Evolutionary conservation across 1,140 invertebrate species (phyloP), one percentile per base, ranked within the genome.

Genomic region (Nasonia longicornis): DNA sequence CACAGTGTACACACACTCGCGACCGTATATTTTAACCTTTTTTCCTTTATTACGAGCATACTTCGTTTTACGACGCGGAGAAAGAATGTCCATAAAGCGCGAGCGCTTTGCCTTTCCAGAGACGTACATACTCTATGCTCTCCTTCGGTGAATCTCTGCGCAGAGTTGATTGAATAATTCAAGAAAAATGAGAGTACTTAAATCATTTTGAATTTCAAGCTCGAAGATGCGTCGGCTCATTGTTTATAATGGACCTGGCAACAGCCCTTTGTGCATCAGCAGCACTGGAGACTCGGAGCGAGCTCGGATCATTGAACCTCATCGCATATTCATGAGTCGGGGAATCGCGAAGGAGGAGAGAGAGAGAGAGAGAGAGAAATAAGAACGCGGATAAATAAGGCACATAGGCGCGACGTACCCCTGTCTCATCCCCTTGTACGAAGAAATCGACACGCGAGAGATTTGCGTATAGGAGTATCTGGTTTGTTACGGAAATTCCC

Each of bases 251-350:
- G 52, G 35, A 38, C 58, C 29, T 52, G 14, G 48, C 48, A 20
- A 58, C 26, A 22, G 66, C 67, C 73, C n/a, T 71, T 75, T 67
- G 64, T 74, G 31, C 71, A 75, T 64, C 64, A 22, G 14, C 77
- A 81, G 79, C 75, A 58, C 1, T 4, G 14, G 45, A 26, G 26
- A 48, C 45, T 48, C 45, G 38, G 82, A 82, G 83, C 66, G 14
- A 67, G 78, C 76, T 73, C 77, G 82, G 76, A 71, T 63, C 81
- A 63, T 82, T 84, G 79, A 85, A 85, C 79, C 82, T 85, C 82
- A 84, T 86, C 77, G 81, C 80, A 83, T 86, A 86, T 86, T 85
- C 84, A 85, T 84, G 82, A 84, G 81, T 29, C 48, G 42, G 58
- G 48, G 45, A 63, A 67, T 77, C 74, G 52, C 80, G 26, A 70